Evolutionary conservation across 2,888 invertebrate species (phyloP), one percentile per base, ranked within the genome.

Genomic region (Leptinotarsa peninsularis): DNA sequence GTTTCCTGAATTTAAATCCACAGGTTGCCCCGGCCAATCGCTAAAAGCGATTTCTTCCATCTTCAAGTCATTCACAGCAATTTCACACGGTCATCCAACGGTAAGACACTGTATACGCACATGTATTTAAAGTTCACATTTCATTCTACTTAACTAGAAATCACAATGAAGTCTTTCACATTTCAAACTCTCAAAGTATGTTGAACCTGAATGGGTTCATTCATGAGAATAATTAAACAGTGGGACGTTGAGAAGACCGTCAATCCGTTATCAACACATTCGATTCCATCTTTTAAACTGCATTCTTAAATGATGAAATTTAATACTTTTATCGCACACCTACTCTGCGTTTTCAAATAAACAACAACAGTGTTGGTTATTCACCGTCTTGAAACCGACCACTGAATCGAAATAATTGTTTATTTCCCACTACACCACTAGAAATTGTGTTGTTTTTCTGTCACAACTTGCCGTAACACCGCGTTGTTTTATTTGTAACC

Each of bases 21-120:
- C 84, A 78, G 91, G 91, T 82, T 91, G 92, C 85, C 91, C 92
- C 73, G 92, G 92, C 93, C 93, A 93, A 81, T 88, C 88, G 88
- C 91, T 87, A 84, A 90, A 92, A 84, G 91, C 91, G 86, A 92
- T 90, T 87, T 93, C 92, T 88, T 92, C 92, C 82, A 82, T 82
- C 74, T 74, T 77, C 75, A 18, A 66, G 85, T 85, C 86, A 86
- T 86, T 85, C 85, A 86, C 86, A 72, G 77, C 80, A 78, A 78
- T 72, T 79, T 79, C 77, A 83, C 84, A 73, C 82, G 82, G 82
- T 82, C 82, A 81, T 73, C 73, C 80, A 83, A 84, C 83, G 58
- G 58, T 70, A 70, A 58, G 58, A 58, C 58, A 58, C 54, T 68
- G 54, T 69, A 69, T 21, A 23, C 58, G 50, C 58, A 70, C 70